Evolutionary conservation across 2,113 vertebrate genomes (phyloP).

Genomic region (Nothocercus nigrocapillus): DNA sequence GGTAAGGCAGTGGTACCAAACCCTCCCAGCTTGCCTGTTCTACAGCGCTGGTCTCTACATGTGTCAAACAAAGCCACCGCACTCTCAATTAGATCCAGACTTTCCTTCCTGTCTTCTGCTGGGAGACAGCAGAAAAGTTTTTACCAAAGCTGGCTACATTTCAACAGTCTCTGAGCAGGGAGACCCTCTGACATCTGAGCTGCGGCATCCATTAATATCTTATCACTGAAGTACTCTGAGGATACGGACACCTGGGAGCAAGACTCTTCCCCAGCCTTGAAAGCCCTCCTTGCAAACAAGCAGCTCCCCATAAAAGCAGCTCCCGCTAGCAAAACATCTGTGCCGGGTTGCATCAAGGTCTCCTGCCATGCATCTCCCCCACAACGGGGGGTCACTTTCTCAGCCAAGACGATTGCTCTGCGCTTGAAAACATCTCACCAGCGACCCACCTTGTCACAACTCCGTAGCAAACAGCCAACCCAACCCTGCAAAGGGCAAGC

Average conservation of each 20-base stretch:
- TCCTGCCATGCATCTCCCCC: not conserved
- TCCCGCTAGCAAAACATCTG: not conserved
- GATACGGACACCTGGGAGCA: not conserved
- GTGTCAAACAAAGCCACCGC: not conserved
- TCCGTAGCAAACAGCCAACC: not conserved
- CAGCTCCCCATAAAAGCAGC: not conserved
- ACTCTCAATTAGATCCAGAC: not conserved
- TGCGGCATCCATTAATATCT: not conserved
- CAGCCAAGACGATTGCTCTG: not conserved
- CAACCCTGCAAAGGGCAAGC: not conserved
- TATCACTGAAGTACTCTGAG: not conserved
- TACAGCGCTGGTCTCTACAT: not conserved
- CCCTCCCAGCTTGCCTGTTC: not conserved
- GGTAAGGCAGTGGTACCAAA: not conserved
- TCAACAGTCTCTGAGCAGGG: not conserved
- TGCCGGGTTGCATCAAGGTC: rapidly evolving
- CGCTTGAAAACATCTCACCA: not conserved
- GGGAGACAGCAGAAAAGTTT: too few relatives aligned
- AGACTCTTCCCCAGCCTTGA: not conserved
- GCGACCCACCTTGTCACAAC: conserved; percentile 7
- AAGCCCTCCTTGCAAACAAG: not conserved
- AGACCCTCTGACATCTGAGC: not conserved
- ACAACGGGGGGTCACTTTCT: rapidly evolving
- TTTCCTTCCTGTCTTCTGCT: not conserved
- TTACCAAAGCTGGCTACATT: not conserved